These are phyloP conservation scores for Malurus alboscapulatus DNA, from an alignment of 2,113 vertebrate genomes.

Conservation along the genomic window DNA sequence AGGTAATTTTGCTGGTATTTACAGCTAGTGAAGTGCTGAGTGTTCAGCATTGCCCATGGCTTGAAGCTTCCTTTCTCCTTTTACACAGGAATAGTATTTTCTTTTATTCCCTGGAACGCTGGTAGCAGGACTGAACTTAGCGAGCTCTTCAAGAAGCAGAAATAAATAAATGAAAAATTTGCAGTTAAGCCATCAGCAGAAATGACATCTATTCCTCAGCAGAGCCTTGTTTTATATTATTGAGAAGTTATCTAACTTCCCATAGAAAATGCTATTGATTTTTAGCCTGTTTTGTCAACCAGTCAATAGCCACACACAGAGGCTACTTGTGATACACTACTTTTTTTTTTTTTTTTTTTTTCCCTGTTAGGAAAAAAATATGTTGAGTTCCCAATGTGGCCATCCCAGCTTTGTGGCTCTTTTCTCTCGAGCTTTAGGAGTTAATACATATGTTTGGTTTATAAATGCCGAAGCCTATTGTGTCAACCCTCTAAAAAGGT, in stretches of 20 bases:
- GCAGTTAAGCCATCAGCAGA: conserved; percentile 53
- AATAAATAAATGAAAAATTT: conserved; percentile 56
- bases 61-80: background rate
- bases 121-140: background rate
- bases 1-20: background rate
- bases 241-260: conserved; percentile 71
- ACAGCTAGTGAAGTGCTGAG: background rate
- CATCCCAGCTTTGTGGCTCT: background rate
- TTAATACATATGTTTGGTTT: background rate
- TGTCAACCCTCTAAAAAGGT: background rate
- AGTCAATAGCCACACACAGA: conserved; percentile 66
- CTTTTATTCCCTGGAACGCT: conserved; percentile 39
- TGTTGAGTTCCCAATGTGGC: background rate
- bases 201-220: conserved; percentile 51
- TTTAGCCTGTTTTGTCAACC: conserved; percentile 73
- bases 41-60: background rate
- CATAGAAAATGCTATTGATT: conserved; percentile 75
- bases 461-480: background rate
- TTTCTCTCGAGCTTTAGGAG: background rate
- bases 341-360: background rate
- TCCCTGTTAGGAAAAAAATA: background rate
- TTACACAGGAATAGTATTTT: background rate
- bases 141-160: conserved; percentile 41
- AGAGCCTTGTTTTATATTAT: conserved; percentile 27
- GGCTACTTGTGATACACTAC: background rate